A percentile compares a stretch with the other conserved stretches of the same genome.
These are phyloP conservation scores for Rana temporaria DNA, from an alignment of 2,113 vertebrate genomes.

Conservation along the genomic window DNA sequence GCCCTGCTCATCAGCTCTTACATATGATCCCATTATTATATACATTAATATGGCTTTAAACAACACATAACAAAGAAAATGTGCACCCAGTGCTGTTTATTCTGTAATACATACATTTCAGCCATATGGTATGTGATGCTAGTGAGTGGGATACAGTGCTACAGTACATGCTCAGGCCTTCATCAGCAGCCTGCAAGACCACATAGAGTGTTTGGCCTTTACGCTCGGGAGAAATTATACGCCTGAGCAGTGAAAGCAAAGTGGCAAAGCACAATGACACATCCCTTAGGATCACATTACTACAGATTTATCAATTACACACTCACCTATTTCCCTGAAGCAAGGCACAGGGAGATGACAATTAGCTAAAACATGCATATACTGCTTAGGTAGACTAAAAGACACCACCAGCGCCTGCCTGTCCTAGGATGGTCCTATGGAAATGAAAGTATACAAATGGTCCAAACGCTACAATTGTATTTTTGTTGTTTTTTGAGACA, in stretches of 20 bases:
- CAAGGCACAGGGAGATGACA: neutral
- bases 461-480: neutral
- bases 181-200: neutral
- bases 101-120: no score
- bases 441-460: neutral
- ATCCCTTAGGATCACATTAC: constrained; percentile 36
- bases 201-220: neutral
- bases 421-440: no score
- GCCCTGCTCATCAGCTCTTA: no score
- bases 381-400: no score
- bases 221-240: neutral
- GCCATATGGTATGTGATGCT: no score
- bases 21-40: no score
- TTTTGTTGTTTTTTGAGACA: neutral
- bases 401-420: no score
- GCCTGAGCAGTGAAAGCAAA: constrained; percentile 22
- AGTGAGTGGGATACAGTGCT: neutral
- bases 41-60: no score
- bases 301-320: constrained; percentile 53
- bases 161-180: neutral
- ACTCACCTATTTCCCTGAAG: constrained; percentile 45
- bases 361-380: neutral
- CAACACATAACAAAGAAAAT: no score
- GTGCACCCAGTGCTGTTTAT: no score
- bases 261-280: constrained; percentile 9